These are phyloP conservation scores for Agrochola circellaris DNA, from an alignment of 2,888 invertebrate genomes.

Conservation along the genomic window DNA sequence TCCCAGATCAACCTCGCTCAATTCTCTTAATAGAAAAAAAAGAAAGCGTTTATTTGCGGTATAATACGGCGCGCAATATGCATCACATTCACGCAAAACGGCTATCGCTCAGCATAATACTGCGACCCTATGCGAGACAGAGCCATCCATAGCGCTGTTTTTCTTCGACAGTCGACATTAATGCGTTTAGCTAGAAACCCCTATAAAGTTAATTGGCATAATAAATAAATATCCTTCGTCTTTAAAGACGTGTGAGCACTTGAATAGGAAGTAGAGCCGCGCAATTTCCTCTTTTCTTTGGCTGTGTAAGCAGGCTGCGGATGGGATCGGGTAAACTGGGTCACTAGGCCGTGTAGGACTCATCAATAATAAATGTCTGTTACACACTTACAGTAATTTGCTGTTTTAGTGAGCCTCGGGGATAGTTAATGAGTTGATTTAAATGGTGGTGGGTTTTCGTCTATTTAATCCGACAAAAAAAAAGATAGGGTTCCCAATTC, in stretches of 20 bases:
- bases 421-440: slow-evolving; percentile 13
- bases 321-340: slow-evolving; percentile 72
- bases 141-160: too few relatives aligned
- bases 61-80: too few relatives aligned
- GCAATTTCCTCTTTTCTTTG: slow-evolving; percentile 65
- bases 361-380: slow-evolving; percentile 75
- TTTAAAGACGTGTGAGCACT: slow-evolving; percentile 13
- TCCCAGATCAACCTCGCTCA: too few relatives aligned
- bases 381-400: slow-evolving; percentile 17
- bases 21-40: too few relatives aligned
- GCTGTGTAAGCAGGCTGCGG: slow-evolving; percentile 57
- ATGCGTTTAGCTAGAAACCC: neutral
- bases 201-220: neutral
- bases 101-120: too few relatives aligned
- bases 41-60: too few relatives aligned
- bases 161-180: too few relatives aligned
- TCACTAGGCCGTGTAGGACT: slow-evolving; percentile 70
- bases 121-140: too few relatives aligned
- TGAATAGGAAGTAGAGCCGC: slow-evolving; percentile 26
- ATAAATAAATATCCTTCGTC: slow-evolving; percentile 31
- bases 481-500: neutral
- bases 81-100: too few relatives aligned
- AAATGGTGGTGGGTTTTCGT: neutral
- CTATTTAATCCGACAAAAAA: neutral
- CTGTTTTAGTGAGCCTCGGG: neutral